Base-by-base conservation (phyloP, 2,113 vertebrate genomes). In the Podiceps cristatus region DNA sequence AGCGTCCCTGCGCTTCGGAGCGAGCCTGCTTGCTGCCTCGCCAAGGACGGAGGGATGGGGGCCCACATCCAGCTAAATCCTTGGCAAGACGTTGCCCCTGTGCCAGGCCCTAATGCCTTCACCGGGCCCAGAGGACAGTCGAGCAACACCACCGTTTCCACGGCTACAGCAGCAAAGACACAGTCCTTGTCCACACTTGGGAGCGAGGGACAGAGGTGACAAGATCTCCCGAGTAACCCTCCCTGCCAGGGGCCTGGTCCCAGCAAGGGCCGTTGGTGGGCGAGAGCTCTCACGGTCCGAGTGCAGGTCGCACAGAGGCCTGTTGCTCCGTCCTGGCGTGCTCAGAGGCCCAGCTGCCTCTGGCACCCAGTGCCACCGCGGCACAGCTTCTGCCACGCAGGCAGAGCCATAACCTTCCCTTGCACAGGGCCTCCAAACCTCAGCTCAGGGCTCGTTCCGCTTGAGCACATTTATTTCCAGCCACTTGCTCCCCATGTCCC, bases 101-200 rank as follows among this genome's bases (percentile, higher is more conserved):
- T 19, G 45, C 55, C 87, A 56, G 81, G 42, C 56, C 22, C 52
- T 5, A 5, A 7, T 2, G 25, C 62, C 45, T 27, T 22, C n/a
- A 7, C 45, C 5, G 11, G 14, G 12, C 20, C 7, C 68, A 44
- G 14, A n/a, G 45, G 17, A 35, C 50, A n/a, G 31, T 8, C 42
- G 90, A 42, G 7, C 7, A 66, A 22, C 1, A 5, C 9, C 58
- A 16, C 22, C 1, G 3, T 14, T 59, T 6, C 33, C 4, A 2
- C 0, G 11, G 72, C 31, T 44, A 52, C 17, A 33, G 60, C 53
- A 66, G 53, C 45, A 62, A 63, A 25, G 29, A 29, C 49, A 79
- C 7, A 5, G 31, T 11, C 49, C 75, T 31, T 5, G 17, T 24
- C 42, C 19, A 7, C 15, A 6, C 19, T 35, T 23, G 20, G 23